A percentile compares a stretch with the other conserved stretches of the same genome.
phyloP scores from a whole-genome alignment of 1,140 invertebrate species.

The Pogonomyrmex californicus region DNA sequence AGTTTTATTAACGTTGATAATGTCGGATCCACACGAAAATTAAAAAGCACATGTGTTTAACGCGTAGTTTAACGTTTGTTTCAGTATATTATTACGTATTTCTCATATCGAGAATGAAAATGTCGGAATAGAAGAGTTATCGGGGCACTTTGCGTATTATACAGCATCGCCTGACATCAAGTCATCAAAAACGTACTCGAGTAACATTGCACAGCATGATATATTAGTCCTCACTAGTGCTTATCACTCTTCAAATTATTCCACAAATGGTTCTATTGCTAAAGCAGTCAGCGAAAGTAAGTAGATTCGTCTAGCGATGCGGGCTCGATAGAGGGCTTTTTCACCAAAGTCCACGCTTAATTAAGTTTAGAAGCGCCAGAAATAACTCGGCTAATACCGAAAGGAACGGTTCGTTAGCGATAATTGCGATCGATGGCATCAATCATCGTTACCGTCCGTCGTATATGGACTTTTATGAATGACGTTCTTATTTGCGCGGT shows the following conservation, averaged over 20 bases:
- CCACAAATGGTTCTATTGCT: background rate
- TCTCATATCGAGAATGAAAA: background rate
- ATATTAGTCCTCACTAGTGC: background rate
- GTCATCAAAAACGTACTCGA: background rate
- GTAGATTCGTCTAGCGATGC: slow-evolving; percentile 2
- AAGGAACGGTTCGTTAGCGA: background rate
- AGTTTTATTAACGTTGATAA: background rate
- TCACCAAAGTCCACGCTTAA: slow-evolving; percentile 26
- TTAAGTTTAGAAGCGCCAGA: slow-evolving; percentile 20
- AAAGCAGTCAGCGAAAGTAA: background rate
- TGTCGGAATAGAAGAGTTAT: background rate
- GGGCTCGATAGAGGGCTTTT: slow-evolving; percentile 15
- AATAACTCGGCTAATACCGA: slow-evolving; percentile 31
- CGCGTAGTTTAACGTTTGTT: background rate
- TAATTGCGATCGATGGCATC: slow-evolving; percentile 40
- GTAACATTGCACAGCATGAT: background rate
- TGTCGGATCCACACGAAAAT: background rate
- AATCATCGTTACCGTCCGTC: slow-evolving; percentile 15
- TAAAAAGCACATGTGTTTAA: background rate
- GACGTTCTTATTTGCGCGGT: background rate
- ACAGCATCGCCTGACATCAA: background rate
- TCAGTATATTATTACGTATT: background rate
- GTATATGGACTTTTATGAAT: slow-evolving; percentile 2
- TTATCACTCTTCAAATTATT: background rate
- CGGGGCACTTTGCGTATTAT: background rate